Base-by-base conservation (phyloP, 2,888 invertebrate species). In the Nemapogon koenigi region DNA sequence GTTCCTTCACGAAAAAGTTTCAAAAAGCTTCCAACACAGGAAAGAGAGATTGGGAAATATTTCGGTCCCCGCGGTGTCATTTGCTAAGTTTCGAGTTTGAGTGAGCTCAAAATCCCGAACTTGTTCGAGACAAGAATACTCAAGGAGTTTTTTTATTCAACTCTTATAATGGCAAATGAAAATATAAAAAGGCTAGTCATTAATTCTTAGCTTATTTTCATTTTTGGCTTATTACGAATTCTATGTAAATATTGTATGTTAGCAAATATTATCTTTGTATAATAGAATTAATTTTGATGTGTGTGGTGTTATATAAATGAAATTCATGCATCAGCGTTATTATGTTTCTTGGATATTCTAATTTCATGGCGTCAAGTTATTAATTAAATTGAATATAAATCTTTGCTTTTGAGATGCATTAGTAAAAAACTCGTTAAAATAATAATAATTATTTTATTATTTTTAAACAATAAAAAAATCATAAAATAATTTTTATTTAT, bases 71-170 rank as follows among this genome's bases (percentile, higher is more conserved):
- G 52, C 60, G 64, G 71, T 66, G 64, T 71, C 70, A 68, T 71
- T 71, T 70, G 56, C 63, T 61, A 70, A 70, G 68, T 71, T 70
- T 61, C 54, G 56, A 62, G 63, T 69, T 66, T 62, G 61, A 66
- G 67, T 62, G 61, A 68, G 68, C 70, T 70, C 65, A 65, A 69
- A 70, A 63, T 57, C 57, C 53, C 55, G 38, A 42, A 43, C 42
- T 45, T 33, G 33, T 33, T 33, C 19, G 16, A 18, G 11, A 11
- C 19, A 19, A 33, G 33, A 33, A 33, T 33, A 33, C 19, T 19
- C 13, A 15, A 33, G 13, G 19, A 33, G 33, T 33, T 33, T 33
- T 32, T 33, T 33, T 33, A 33, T 19, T 33, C 33, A 19, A 19
- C 18, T 19, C 19, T 33, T 11, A 11, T 33, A 18, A 19, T 19